Percentiles rank a stretch among this genome's conserved stretches.
phyloP scores from a whole-genome alignment of 1,140 invertebrate genomes.

The Scaptomyza hsui region DNA sequence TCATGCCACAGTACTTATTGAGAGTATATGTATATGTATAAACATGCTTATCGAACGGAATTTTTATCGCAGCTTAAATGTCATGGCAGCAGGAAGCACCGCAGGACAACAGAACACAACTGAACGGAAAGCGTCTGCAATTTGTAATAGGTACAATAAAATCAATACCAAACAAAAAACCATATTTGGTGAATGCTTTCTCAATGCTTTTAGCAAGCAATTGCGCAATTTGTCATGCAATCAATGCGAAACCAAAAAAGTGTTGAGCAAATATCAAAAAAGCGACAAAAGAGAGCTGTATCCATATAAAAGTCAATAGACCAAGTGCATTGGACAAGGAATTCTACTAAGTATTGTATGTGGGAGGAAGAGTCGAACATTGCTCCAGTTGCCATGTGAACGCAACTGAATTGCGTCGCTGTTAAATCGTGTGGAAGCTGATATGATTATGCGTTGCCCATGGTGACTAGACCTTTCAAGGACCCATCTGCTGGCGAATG shows the following conservation, averaged over 20 bases:
- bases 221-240: conserved; percentile 77
- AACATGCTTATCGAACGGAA: conserved; percentile 76
- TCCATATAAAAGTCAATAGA: neutral
- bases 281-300: neutral
- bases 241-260: conserved; percentile 77
- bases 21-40: conserved; percentile 8
- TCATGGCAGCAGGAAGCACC: conserved; percentile 66
- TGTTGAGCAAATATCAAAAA: conserved; percentile 47
- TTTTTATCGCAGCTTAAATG: conserved; percentile 77
- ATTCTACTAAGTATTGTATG: too few relatives aligned
- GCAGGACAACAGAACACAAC: conserved; percentile 13
- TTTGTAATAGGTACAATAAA: conserved; percentile 12
- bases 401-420: conserved; percentile 61
- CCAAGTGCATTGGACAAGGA: neutral
- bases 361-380: neutral
- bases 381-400: conserved; percentile 57
- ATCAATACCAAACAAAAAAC: neutral
- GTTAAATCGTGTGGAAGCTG: conserved; percentile 81
- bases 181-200: conserved; percentile 42
- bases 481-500: conserved; percentile 7
- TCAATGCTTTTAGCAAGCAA: conserved; percentile 69
- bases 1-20: neutral
- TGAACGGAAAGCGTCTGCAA: conserved; percentile 18
- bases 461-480: conserved; percentile 27
- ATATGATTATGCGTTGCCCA: conserved; percentile 74